These are phyloP conservation scores for Onychostruthus taczanowskii DNA, from an alignment of 2,113 vertebrate genomes.

Conservation along the genomic window DNA sequence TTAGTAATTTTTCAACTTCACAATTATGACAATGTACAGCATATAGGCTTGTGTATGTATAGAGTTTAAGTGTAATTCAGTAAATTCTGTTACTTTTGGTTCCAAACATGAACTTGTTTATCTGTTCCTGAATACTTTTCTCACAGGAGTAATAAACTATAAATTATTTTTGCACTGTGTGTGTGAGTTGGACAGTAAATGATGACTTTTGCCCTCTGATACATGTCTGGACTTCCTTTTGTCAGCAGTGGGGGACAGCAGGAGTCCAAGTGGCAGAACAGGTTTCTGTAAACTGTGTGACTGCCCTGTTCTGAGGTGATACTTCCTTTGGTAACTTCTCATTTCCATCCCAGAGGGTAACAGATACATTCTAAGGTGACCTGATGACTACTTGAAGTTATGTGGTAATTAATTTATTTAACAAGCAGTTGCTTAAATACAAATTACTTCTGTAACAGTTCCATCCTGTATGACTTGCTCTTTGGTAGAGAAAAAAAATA, in stretches of 20 bases:
- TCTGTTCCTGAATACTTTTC: constrained; percentile 48
- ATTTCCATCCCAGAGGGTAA: neutral
- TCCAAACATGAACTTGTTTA: constrained; percentile 27
- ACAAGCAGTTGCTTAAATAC: neutral
- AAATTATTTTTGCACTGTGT: constrained; percentile 58
- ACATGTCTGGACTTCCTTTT: neutral
- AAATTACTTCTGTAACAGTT: neutral
- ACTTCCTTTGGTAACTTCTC: neutral
- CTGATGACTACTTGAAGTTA: neutral
- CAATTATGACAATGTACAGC: constrained; percentile 10
- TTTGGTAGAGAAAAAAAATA: neutral
- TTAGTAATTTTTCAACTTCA: constrained; percentile 21
- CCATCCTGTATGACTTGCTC: neutral
- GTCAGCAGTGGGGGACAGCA: neutral
- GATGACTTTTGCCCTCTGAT: neutral
- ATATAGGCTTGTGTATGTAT: constrained; percentile 3
- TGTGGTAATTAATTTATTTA: neutral
- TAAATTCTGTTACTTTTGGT: constrained; percentile 22
- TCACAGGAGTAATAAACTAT: constrained; percentile 47
- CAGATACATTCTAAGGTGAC: neutral
- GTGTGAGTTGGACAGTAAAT: constrained; percentile 34
- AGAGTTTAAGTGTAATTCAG: neutral
- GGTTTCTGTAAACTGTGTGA: neutral
- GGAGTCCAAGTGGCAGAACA: neutral
- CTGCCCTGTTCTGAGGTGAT: neutral